These are phyloP conservation scores for Patella caerulea DNA, from an alignment of 2,888 invertebrate species.

Conservation along the genomic window DNA sequence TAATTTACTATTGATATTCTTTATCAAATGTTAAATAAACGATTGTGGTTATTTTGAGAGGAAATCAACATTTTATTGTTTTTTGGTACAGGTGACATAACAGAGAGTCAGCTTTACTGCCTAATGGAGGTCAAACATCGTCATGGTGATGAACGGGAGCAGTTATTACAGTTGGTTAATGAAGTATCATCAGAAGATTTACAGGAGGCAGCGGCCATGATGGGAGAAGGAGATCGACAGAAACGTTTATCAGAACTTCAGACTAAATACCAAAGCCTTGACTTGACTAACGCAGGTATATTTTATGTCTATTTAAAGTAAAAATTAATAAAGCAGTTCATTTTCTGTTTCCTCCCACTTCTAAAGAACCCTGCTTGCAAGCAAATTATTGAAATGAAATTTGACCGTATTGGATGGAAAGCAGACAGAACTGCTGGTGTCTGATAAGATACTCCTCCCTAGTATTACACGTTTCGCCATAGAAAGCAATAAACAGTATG, in stretches of 20 bases:
- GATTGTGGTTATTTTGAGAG: too few relatives aligned
- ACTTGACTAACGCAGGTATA: slow-evolving; percentile 52
- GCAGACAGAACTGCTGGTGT: too few relatives aligned
- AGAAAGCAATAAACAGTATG: too few relatives aligned
- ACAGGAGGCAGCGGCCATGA: slow-evolving; percentile 56
- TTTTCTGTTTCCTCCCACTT: not conserved
- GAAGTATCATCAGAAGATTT: slow-evolving; percentile 65
- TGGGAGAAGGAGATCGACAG: slow-evolving; percentile 66
- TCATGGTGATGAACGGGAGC: slow-evolving; percentile 64
- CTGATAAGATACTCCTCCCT: too few relatives aligned
- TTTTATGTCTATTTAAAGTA: not conserved
- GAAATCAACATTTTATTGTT: not conserved
- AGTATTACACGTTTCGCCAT: too few relatives aligned
- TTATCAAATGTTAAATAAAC: too few relatives aligned
- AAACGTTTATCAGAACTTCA: slow-evolving; percentile 67
- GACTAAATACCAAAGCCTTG: slow-evolving; percentile 51
- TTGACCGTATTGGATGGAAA: too few relatives aligned
- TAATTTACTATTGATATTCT: too few relatives aligned
- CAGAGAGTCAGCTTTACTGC: slow-evolving; percentile 54
- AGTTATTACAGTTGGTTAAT: slow-evolving; percentile 66
- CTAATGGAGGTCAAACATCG: slow-evolving; percentile 57
- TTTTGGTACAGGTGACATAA: slow-evolving; percentile 47
- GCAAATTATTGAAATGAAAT: too few relatives aligned
- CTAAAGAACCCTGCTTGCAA: too few relatives aligned
- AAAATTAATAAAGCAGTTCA: not conserved